A percentile compares a stretch with the other conserved stretches of the same genome.
Conservation (phyloP, 2,888 invertebrate species). For the Clanis bilineata region DNA sequence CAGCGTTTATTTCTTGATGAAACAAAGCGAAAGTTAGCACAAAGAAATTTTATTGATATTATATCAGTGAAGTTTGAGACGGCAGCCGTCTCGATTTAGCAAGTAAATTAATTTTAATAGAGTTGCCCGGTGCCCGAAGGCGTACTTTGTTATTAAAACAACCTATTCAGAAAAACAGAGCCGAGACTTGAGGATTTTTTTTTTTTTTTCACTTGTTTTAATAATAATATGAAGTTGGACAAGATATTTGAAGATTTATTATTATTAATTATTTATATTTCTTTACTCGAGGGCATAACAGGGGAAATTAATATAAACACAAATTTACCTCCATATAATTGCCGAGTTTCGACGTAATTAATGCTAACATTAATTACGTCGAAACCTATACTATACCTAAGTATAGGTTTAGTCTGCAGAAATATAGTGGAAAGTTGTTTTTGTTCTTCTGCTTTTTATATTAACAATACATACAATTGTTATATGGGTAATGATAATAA, state of each 20-base stretch:
- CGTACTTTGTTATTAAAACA: background rate
- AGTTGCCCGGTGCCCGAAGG: background rate
- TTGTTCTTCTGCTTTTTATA: too few relatives aligned
- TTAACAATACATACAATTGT: too few relatives aligned
- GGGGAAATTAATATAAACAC: too few relatives aligned
- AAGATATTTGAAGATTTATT: background rate
- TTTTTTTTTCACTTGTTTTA: background rate
- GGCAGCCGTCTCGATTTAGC: background rate
- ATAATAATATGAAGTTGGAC: background rate
- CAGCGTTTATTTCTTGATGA: background rate
- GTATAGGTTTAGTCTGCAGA: too few relatives aligned
- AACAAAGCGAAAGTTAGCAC: background rate
- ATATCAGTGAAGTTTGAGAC: background rate
- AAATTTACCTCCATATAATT: too few relatives aligned
- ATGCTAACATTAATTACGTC: too few relatives aligned
- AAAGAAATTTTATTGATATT: background rate
- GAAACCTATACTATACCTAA: too few relatives aligned
- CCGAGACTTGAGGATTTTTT: background rate
- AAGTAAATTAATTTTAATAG: slow-evolving; percentile 3
- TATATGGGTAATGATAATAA: too few relatives aligned
- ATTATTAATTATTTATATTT: background rate
- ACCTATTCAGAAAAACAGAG: background rate
- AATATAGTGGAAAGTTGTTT: too few relatives aligned
- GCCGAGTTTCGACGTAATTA: too few relatives aligned
- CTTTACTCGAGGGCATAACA: too few relatives aligned